phyloP scores from a whole-genome alignment of 2,888 invertebrate species.

The Stomorhina lunata region DNA sequence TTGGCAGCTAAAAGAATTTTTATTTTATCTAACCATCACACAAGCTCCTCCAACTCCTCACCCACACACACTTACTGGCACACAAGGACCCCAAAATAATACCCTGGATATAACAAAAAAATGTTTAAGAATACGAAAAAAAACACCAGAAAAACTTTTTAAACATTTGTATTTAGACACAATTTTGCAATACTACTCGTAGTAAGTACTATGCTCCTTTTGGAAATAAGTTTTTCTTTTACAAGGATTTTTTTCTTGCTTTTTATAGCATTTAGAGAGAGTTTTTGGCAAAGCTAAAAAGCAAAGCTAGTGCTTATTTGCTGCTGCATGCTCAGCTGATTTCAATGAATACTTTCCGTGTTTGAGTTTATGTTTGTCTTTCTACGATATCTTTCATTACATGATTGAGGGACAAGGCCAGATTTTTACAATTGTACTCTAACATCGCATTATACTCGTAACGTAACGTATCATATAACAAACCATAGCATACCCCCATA shows the following conservation, averaged over 20 bases:
- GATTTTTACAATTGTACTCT: conserved; percentile 39
- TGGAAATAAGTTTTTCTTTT: no score
- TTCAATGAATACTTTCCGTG: conserved; percentile 39
- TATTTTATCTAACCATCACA: no score
- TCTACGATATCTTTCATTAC: background rate
- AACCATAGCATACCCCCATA: no score
- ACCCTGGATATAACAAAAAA: background rate
- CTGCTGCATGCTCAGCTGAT: conserved; percentile 44
- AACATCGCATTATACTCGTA: no score
- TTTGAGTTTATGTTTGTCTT: background rate
- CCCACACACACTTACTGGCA: background rate
- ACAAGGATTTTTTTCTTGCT: no score
- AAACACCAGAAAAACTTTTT: conserved; percentile 4
- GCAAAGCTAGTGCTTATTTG: no score
- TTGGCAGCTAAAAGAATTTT: background rate
- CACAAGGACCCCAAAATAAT: background rate
- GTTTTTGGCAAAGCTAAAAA: background rate
- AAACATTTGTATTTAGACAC: background rate
- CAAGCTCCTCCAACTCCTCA: background rate
- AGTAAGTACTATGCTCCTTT: no score
- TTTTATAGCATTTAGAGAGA: no score
- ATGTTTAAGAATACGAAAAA: background rate
- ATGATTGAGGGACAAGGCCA: conserved; percentile 49
- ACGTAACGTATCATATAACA: no score
- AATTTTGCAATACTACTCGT: no score